Base-by-base conservation (phyloP, 1,140 invertebrate species). In the Medauroidea extradentata region DNA sequence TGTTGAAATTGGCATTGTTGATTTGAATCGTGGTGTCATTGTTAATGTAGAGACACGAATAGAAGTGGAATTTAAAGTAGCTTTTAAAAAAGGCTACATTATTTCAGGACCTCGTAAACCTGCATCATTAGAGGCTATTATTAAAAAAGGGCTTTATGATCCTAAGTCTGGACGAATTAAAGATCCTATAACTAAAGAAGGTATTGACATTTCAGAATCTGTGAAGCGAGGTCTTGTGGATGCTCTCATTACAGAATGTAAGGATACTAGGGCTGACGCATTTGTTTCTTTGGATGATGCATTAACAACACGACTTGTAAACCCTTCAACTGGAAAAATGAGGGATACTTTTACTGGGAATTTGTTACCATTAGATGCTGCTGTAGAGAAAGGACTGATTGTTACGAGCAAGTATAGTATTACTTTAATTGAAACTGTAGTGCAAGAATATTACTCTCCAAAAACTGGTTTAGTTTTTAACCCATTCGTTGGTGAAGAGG, bases 141-240 rank as follows among this genome's bases (percentile, higher is more conserved):
- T 92, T 63, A 79, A 79, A 3, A 86, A 86, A 68, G 80, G 83
- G 50, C 76, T 88, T 29, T 91, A 91, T 69, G 83, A 90, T 68
- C 74, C 83, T 0, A 79, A 83, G 63, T 80, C 81, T 19, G 88
- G 89, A 16, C 85, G 81, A 68, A 85, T 93, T 39, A 82, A 78
- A 63, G 90, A 94, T 73, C 79, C 79, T 0, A 75, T 86, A 25
- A 88, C 84, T 3, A 83, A 86, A 63, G 83, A 88, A 72, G 73
- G 80, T 48, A 79, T 93, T 5, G 79, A 84, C 62, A 73, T 94
- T 16, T 78, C 85, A 62, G 89, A 92, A 69, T 87, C 89, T 13
- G 83, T 94, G 41, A 82, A 85, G 67, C 82, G 87, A 69, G 86
- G 87, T 60, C 83, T 96, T 51, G 81, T 95, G 25, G 88, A 94